Conservation (phyloP, 2,888 invertebrate species). For the Cotesia congregata region DNA sequence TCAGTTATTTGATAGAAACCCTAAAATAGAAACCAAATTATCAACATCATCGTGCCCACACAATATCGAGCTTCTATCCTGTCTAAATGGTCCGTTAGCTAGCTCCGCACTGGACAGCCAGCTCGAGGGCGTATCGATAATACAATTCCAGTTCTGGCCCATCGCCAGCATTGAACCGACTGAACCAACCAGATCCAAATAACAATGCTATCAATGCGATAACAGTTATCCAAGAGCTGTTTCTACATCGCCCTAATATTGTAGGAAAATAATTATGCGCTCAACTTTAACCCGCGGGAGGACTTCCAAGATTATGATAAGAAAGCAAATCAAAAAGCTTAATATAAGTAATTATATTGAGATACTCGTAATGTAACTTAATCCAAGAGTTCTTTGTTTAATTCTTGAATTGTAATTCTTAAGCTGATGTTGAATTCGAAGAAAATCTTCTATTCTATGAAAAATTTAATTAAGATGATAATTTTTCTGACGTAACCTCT, state of each 20-base stretch:
- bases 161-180: conserved; percentile 1
- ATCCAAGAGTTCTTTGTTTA: too few relatives aligned
- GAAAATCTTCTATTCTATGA: too few relatives aligned
- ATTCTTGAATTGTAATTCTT: too few relatives aligned
- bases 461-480: too few relatives aligned
- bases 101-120: neutral
- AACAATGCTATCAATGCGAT: neutral
- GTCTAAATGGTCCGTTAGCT: neutral
- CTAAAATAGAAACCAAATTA: neutral
- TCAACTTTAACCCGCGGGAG: neutral
- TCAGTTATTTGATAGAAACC: neutral
- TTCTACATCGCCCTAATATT: neutral
- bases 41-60: neutral
- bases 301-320: neutral
- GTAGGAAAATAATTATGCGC: neutral
- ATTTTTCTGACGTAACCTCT: too few relatives aligned
- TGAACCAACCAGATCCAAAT: neutral
- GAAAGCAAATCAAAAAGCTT: too few relatives aligned
- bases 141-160: conserved; percentile 15
- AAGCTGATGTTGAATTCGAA: too few relatives aligned
- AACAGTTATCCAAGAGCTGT: neutral
- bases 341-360: too few relatives aligned
- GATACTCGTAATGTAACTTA: too few relatives aligned
- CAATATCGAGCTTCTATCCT: neutral
- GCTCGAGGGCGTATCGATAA: conserved; percentile 13